Evolutionary conservation across 2,113 vertebrate genomes (phyloP).

Genomic region (Mastomys natalensis): DNA sequence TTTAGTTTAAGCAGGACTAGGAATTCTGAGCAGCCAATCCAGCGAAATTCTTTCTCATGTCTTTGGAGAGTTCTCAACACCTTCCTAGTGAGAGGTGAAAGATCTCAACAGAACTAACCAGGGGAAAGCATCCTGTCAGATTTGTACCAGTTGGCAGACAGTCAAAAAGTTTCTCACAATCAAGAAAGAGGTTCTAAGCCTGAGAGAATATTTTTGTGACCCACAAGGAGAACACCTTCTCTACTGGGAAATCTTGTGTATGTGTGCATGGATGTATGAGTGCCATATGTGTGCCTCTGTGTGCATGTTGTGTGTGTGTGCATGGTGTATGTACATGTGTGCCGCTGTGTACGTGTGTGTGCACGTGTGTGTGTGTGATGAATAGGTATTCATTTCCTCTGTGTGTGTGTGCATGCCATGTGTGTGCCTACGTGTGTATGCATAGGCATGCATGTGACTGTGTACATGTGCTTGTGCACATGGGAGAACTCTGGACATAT

Average conservation of each 20-base stretch:
- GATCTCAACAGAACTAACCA: constrained; percentile 25
- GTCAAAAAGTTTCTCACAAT: constrained; percentile 55
- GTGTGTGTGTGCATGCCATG: background rate
- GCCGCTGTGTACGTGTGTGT: no score
- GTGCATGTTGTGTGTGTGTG: no score
- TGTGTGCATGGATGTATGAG: background rate
- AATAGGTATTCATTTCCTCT: background rate
- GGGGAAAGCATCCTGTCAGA: background rate
- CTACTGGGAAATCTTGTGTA: background rate
- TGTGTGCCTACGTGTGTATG: background rate
- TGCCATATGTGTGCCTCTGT: no score
- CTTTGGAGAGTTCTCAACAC: background rate
- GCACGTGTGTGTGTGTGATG: no score
- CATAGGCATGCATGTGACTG: background rate
- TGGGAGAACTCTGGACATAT: no score
- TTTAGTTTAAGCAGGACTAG: background rate
- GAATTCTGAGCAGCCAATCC: background rate
- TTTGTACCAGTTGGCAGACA: constrained; percentile 40
- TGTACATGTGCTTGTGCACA: background rate
- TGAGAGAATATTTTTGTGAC: constrained; percentile 44
- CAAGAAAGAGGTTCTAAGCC: constrained; percentile 60
- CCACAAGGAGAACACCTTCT: constrained; percentile 1
- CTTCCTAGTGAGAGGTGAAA: background rate
- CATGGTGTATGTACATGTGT: background rate
- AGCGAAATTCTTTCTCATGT: constrained; percentile 3